A percentile compares a stretch with the other conserved stretches of the same genome.
Conservation (phyloP, 2,888 invertebrate genomes). For the Pyralis farinalis region DNA sequence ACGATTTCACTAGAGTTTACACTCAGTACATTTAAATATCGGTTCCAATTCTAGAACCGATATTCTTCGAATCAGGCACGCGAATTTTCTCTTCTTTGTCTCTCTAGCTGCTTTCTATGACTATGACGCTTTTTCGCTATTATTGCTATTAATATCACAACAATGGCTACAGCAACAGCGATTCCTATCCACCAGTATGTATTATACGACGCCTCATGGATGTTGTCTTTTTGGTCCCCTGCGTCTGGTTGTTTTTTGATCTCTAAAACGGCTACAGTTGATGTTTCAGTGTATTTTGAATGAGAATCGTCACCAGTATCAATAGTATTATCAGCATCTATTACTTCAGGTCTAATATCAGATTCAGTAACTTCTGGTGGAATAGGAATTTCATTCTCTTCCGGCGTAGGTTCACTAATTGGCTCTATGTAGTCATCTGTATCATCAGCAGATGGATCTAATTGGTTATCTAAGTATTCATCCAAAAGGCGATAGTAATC, state of each 20-base stretch:
- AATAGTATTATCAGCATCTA: constrained; percentile 43
- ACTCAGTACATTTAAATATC: constrained; percentile 37
- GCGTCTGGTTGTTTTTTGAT: constrained; percentile 61
- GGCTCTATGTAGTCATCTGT: constrained; percentile 59
- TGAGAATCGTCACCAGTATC: constrained; percentile 51
- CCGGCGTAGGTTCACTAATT: constrained; percentile 32
- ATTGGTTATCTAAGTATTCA: constrained; percentile 74
- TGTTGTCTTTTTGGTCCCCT: constrained; percentile 46
- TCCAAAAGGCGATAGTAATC: constrained; percentile 79
- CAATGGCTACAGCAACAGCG: constrained; percentile 61
- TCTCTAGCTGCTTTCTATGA: constrained; percentile 71
- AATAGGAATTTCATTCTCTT: constrained; percentile 48
- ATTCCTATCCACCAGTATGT: constrained; percentile 77
- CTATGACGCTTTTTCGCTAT: constrained; percentile 73
- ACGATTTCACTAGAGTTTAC: constrained; percentile 52
- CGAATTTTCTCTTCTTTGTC: constrained; percentile 65
- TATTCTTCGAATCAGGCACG: constrained; percentile 76
- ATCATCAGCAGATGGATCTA: constrained; percentile 44
- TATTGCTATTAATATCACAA: constrained; percentile 62
- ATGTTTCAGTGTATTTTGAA: constrained; percentile 58
- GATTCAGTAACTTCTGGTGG: constrained; percentile 23
- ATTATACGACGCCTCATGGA: constrained; percentile 66
- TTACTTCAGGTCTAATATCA: constrained; percentile 12
- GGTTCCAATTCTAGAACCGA: constrained; percentile 71
- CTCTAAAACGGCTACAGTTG: constrained; percentile 69